These are phyloP conservation scores for Sander vitreus DNA, from an alignment of 2,113 vertebrate genomes.

Conservation along the genomic window DNA sequence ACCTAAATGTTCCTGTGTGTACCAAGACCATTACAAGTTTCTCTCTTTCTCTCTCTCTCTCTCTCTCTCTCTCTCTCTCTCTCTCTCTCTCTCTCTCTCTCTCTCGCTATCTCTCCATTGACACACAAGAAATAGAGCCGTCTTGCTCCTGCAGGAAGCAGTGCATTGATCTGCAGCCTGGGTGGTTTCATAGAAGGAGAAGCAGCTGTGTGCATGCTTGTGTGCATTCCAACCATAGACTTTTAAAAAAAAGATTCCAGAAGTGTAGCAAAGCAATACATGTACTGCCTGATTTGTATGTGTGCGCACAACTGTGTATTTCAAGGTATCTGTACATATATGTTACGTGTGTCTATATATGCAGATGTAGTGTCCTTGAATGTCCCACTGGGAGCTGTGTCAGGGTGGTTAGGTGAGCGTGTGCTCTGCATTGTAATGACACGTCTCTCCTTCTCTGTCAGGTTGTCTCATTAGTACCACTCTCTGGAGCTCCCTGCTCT, in stretches of 20 bases:
- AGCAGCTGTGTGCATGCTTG: conserved; percentile 32
- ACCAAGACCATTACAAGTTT: background rate
- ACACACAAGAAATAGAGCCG: conserved; percentile 1
- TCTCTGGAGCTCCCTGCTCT: background rate
- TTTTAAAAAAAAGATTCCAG: background rate
- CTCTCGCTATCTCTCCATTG: background rate
- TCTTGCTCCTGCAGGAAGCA: conserved; percentile 56
- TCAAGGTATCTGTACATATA: background rate
- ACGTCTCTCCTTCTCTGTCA: background rate
- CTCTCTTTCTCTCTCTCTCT: background rate
- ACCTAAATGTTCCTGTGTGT: background rate
- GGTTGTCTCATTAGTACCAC: conserved; percentile 42
- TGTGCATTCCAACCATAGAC: conserved; percentile 1
- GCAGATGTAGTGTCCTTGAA: conserved; percentile 16
- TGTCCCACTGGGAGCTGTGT: conserved; percentile 25
- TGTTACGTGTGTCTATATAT: background rate
- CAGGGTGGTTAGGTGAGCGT: conserved; percentile 26
- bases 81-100: too few relatives aligned
- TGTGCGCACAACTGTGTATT: background rate
- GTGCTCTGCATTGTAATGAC: conserved; percentile 25
- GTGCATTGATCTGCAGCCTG: conserved; percentile 64
- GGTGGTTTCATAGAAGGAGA: conserved; percentile 53
- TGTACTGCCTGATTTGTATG: conserved; percentile 32
- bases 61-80: background rate
- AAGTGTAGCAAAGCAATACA: background rate